Evolutionary conservation across 2,113 vertebrate species (phyloP), one percentile per base, ranked within the genome.

Genomic region (Ciconia stormi): DNA sequence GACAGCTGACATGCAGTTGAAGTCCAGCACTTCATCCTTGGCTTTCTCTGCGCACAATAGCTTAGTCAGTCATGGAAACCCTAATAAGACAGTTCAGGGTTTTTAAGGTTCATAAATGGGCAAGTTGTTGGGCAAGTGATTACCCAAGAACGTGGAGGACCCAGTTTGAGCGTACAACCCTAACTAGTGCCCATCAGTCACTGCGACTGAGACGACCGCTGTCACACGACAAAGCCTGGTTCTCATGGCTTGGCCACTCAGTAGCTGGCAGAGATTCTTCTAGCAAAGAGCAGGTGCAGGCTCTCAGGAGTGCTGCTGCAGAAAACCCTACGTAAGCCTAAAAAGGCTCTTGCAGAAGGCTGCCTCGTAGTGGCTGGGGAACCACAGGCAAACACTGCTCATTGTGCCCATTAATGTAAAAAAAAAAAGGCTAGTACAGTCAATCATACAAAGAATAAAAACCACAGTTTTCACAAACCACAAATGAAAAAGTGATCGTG

Each of bases 171-270:
- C 1, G 1, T 23, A 16, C n/a, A 44, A 10, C 3, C 23, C 53
- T 53, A 79, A 27, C 21, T 8, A 18, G 18, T 29, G 59, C 30
- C 40, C 8, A 1, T 11, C 3, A 1, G 25, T 42, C 59, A 38
- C 22, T 0, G 0, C 46, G 72, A 30, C 26, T 0, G 2, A 13
- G 34, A 26, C 0, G 1, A 34, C 14, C 0, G 0, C 65, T 7
- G 30, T 18, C 56, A 25, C 26, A 21, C 27, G 53, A 20, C 11
- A 13, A 29, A 17, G 2, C 38, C 76, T 18, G 6, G 18, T n/a
- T 58, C 55, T 32, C 23, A 36, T 15, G 22, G n/a, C 13, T 88
- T 2, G 3, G 40, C 5, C n/a, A 14, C 52, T 29, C 3, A 2
- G 44, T 14, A 66, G 32, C 76, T 58, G 66, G 21, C 16, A 13